Percentiles rank a stretch among this genome's conserved stretches.
These are phyloP conservation scores for Colistium nudipinnis DNA, from an alignment of 2,113 vertebrate species.

Conservation along the genomic window DNA sequence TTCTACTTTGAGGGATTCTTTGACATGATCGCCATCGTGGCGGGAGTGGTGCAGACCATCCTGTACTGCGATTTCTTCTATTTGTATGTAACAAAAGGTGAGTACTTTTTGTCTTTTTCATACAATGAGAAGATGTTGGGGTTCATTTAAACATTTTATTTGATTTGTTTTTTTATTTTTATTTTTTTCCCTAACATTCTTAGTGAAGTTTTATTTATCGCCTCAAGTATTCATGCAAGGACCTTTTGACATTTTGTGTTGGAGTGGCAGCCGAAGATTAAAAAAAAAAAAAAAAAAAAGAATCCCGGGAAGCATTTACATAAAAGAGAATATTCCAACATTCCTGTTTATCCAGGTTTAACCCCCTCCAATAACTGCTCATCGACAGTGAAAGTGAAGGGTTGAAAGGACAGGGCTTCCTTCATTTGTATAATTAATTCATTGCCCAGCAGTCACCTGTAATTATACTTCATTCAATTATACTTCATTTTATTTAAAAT, in stretches of 20 bases:
- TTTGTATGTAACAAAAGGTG: conserved; percentile 99
- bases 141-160: too few species aligned
- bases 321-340: too few species aligned
- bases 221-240: too few species aligned
- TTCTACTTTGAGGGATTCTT: conserved; percentile 99
- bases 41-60: conserved; percentile 97
- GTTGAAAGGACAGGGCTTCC: conserved; percentile 52
- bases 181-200: too few species aligned
- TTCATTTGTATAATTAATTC: conserved; percentile 15
- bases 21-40: conserved; percentile 98
- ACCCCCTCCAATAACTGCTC: too few species aligned
- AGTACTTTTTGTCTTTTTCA: conserved; percentile 31
- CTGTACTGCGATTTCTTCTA: conserved; percentile 99
- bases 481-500: conserved; percentile 11
- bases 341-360: too few species aligned
- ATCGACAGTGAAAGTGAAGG: conserved; percentile 19
- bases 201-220: too few species aligned
- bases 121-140: not conserved
- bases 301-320: too few species aligned
- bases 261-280: too few species aligned
- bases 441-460: conserved; percentile 18
- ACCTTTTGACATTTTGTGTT: too few species aligned
- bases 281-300: too few species aligned
- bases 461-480: conserved; percentile 31
- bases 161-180: too few species aligned